Conservation (phyloP, 2,888 invertebrate species). For the Amiota communis region DNA sequence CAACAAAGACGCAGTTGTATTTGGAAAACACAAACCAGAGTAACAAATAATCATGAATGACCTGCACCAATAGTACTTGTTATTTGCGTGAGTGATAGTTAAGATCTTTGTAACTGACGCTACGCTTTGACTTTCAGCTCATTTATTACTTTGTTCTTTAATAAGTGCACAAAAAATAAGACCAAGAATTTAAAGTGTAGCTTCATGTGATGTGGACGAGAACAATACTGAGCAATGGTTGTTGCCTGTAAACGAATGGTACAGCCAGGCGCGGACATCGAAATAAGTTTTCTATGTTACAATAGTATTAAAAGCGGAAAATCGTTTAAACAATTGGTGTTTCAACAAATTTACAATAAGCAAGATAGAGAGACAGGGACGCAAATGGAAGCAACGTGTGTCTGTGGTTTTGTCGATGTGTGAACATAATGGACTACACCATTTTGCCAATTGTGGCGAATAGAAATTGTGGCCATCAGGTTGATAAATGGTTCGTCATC, state of each 20-base stretch:
- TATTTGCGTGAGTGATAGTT: too few species aligned
- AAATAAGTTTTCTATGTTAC: neutral
- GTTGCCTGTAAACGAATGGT: slow-evolving; percentile 49
- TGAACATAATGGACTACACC: slow-evolving; percentile 36
- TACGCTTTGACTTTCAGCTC: too few species aligned
- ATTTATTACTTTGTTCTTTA: slow-evolving; percentile 46
- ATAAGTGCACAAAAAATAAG: slow-evolving; percentile 49
- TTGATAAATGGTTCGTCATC: slow-evolving; percentile 62
- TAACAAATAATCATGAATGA: slow-evolving; percentile 68
- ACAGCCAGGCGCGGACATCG: neutral
- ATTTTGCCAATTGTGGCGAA: slow-evolving; percentile 42
- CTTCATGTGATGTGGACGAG: neutral
- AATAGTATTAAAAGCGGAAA: slow-evolving; percentile 32
- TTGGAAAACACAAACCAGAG: slow-evolving; percentile 49
- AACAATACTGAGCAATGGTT: neutral
- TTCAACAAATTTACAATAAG: slow-evolving; percentile 65
- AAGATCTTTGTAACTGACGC: too few species aligned
- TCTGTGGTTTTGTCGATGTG: slow-evolving; percentile 31
- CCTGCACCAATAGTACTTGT: too few species aligned
- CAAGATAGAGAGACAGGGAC: slow-evolving; percentile 56
- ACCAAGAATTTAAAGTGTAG: slow-evolving; percentile 7
- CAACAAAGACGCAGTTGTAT: neutral
- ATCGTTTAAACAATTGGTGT: slow-evolving; percentile 59
- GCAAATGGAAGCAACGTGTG: slow-evolving; percentile 11
- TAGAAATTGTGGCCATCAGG: slow-evolving; percentile 30